Evolutionary conservation across 2,113 vertebrate species (phyloP), one percentile per base, ranked within the genome.

Genomic region (Pyrgilauda ruficollis): DNA sequence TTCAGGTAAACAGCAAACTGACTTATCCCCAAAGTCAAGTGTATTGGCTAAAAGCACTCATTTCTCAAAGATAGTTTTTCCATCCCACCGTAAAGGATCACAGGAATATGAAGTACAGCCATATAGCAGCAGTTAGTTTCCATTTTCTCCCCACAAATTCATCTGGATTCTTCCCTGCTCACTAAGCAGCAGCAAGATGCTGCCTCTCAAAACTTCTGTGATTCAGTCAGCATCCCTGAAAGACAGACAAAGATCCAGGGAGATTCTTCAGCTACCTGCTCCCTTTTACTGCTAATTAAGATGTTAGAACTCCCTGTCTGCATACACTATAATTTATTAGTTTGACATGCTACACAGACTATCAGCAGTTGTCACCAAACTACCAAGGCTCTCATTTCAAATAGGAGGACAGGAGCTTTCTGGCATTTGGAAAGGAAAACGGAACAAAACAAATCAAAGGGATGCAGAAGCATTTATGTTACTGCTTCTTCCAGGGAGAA

Each of bases 301-400:
- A 94, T 72, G 80, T 81, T 85, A 90, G 76, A 96, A 88, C 46
- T 88, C 68, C 80, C 91, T 17, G 1, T 78, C 70, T 96, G 24
- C 82, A 88, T 89, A 90, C 68, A 81, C 82, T 86, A 6, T 84
- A 93, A 95, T 96, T 96, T 90, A 86, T 90, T 91, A 94, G 87
- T 61, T 49, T 94, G 91, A 89, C 84, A 79, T 58, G 62, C 66
- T 61, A 91, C 44, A 49, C 68, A 94, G 69, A 89, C 77, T 78
- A 94, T 44, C 72, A 93, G 90, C 68, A 95, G 64, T 94, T 91
- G 85, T 86, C 76, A 90, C 82, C 85, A 86, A 86, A 93, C 68
- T 74, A 94, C 55, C 27, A 74, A 81, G 43, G 61, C 43, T 95
- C 73, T 46, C 85, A 86, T 96, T 94, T 90, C 88, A 92, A 83